These are phyloP conservation scores for Yponomeuta evonymella DNA, from an alignment of 2,888 invertebrate genomes.

Conservation along the genomic window DNA sequence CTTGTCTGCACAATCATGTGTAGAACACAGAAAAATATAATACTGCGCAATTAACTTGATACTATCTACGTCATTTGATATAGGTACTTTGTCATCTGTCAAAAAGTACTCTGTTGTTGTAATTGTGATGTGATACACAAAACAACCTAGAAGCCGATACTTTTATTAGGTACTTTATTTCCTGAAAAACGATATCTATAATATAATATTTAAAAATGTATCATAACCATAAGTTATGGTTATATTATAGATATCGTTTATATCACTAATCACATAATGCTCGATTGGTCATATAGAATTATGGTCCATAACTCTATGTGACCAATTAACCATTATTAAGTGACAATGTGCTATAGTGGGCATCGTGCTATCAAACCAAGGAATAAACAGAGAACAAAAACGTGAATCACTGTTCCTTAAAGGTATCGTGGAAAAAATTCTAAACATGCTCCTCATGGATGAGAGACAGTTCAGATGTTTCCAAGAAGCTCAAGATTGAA, in stretches of 20 bases:
- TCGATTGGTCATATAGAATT: no score
- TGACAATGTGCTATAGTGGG: no score
- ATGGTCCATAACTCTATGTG: background rate
- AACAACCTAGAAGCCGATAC: slow-evolving; percentile 6
- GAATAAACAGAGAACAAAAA: background rate
- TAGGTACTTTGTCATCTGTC: background rate
- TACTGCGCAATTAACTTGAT: slow-evolving; percentile 2
- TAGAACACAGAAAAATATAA: background rate
- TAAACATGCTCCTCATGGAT: background rate
- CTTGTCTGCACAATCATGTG: background rate
- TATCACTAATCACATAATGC: no score
- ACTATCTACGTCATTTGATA: background rate
- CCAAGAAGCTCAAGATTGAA: slow-evolving; percentile 6
- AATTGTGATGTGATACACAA: background rate
- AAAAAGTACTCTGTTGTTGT: background rate
- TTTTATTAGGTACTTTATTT: background rate
- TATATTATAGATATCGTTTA: no score
- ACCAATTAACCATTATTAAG: background rate
- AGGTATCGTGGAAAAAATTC: background rate
- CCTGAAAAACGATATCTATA: background rate
- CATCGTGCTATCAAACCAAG: no score
- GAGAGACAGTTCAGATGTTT: background rate
- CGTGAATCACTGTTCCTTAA: background rate
- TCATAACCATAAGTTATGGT: no score
- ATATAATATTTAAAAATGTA: no score